Evolutionary conservation across 2,797 vertebrate species (phyloP), one percentile per base, ranked within the genome.

Genomic region (Betta splendens): DNA sequence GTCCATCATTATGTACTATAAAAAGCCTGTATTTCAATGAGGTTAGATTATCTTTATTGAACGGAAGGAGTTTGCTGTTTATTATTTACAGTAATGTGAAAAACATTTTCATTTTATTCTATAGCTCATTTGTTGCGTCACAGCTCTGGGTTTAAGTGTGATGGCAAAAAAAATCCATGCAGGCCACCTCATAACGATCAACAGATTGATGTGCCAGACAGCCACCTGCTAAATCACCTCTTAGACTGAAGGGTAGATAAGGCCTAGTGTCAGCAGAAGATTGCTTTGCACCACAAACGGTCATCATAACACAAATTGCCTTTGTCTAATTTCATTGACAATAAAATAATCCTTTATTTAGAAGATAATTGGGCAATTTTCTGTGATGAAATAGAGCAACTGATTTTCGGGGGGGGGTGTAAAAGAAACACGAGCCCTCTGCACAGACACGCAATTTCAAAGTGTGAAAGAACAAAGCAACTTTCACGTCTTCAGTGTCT

Each of bases 361-460:
- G 39, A 16, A 63, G 59, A 67, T 84, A 77, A 86, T 83, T 75
- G 64, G 36, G 47, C 57, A 72, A 77, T 81, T 80, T 71, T 73
- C 54, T 47, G 18, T 35, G 53, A 44, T 58, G 56, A 60, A 73
- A 55, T 40, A 31, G 11, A 35, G 43, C 66, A 50, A 75, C 79
- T 73, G 44, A 74, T 78, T 77, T 56, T 21, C 15, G 42, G 18
- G 29, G 6, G 36, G 43, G 49, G 53, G 57, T 17, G 43, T 35
- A 22, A 32, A 52, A 17, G 47, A 12, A 70, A 28, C 7, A 48
- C n/a, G 39, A 17, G 13, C 2, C 39, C 39, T 62, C 31, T 12
- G 45, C 36, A 36, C 63, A 77, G 43, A 64, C 17, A 52, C 36
- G 29, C 7, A 33, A 64, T 53, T 60, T 53, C 42, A 61, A 56